These are phyloP conservation scores for Uromys caudimaculatus DNA, from an alignment of 2,797 vertebrate species.

Conservation along the genomic window DNA sequence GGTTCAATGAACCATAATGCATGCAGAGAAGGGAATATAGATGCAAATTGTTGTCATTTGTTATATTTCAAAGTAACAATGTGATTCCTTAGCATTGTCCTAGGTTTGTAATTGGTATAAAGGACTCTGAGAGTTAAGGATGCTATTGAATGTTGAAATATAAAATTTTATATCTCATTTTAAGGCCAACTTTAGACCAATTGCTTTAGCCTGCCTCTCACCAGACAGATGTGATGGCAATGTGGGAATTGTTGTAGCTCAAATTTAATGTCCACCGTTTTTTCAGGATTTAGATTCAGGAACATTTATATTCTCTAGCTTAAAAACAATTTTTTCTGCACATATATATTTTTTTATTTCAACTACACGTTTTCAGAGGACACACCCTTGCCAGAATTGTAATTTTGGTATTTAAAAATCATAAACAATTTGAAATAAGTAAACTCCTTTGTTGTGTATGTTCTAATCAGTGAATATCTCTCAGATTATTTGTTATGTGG, in stretches of 20 bases:
- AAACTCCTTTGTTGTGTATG: neutral
- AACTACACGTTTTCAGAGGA: neutral
- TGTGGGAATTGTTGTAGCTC: neutral
- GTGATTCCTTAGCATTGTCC: neutral
- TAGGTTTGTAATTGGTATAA: neutral
- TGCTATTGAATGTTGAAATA: neutral
- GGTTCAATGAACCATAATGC: neutral
- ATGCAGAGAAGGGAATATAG: neutral
- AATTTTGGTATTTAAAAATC: neutral
- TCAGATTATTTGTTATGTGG: neutral
- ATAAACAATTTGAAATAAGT: neutral
- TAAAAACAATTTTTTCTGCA: neutral
- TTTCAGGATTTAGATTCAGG: neutral
- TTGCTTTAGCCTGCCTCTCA: neutral
- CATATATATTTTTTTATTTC: neutral
- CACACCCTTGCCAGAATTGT: neutral
- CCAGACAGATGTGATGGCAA: too few relatives aligned
- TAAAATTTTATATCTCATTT: neutral
- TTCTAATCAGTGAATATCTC: neutral
- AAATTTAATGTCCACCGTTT: neutral
- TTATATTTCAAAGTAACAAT: neutral
- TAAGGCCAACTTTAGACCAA: neutral
- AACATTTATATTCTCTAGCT: neutral
- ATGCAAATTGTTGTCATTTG: neutral
- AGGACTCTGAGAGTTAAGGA: neutral